Base-by-base conservation (phyloP, 2,113 vertebrate species). In the Oncorhynchus keta region DNA sequence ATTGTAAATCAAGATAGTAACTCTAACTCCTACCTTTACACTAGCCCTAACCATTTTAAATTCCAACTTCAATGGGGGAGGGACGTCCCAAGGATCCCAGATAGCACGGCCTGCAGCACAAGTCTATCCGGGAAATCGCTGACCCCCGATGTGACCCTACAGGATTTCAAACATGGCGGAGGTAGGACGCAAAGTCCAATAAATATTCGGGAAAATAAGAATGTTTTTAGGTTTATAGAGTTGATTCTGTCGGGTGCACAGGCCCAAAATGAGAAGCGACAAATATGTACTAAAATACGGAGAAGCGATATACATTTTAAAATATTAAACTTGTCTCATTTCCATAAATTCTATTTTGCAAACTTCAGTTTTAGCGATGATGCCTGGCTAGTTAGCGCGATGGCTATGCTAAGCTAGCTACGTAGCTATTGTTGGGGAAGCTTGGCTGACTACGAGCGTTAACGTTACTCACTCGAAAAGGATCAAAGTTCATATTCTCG, bases 101-200 rank as follows among this genome's bases (percentile, higher is more conserved):
- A 45, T 45, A 45, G 39, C 39, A 45, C 39, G 39, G 8, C 39
- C 30, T 89, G 88, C 88, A 88, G 89, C 83, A 83, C 70, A 78
- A 81, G 57, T 57, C 59, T 85, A 93, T 92, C 91, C 92, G 93
- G 92, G 93, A n/a, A 82, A 82, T 75, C 24, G 49, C 80, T 91
- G 90, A 93, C 92, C 92, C 89, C 83, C 84, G 76, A 86, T 86
- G 87, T 91, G 87, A 93, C 90, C 87, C 89, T 79, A 79, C 81
- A 88, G 91, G 83, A 90, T 88, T 72, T 89, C 91, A 89, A 93
- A 93, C 86, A 94, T 94, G 92, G 92, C 93, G 92, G 93, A 94
- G 93, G 93, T 94, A 93, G 89, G 92, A 89, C 88, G 89, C 73
- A 82, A 79, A 79, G 90, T 88, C 88, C 85, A 89, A 88, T 89